phyloP scores from a whole-genome alignment of 2,888 invertebrate genomes.

The Chromoteleia sp. region DNA sequence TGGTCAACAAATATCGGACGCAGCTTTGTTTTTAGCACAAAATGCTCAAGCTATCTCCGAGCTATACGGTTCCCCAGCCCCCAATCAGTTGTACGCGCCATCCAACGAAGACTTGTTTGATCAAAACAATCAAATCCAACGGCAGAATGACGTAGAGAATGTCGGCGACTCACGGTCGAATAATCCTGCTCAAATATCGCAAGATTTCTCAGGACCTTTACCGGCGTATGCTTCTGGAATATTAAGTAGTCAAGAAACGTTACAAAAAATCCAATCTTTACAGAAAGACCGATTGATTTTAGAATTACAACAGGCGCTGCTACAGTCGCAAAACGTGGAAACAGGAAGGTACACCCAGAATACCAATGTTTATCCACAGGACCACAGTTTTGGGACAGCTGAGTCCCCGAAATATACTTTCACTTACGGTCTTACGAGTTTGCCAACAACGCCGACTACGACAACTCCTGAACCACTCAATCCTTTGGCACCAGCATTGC shows the following conservation, averaged over 20 bases:
- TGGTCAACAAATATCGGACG: constrained; percentile 80
- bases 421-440: constrained; percentile 73
- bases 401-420: constrained; percentile 72
- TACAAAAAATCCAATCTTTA: constrained; percentile 77
- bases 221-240: constrained; percentile 81
- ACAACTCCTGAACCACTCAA: constrained; percentile 1
- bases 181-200: constrained; percentile 63
- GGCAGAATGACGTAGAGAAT: constrained; percentile 60
- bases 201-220: constrained; percentile 70
- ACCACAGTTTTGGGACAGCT: constrained; percentile 70
- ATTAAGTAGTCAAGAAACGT: constrained; percentile 74
- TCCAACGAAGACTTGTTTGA: constrained; percentile 70
- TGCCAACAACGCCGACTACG: constrained; percentile 68
- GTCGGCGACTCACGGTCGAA: constrained; percentile 20
- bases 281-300: constrained; percentile 80
- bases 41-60: constrained; percentile 82
- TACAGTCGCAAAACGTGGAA: constrained; percentile 70
- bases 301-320: constrained; percentile 78
- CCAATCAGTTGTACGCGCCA: constrained; percentile 79
- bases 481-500: background rate
- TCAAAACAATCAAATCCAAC: constrained; percentile 72
- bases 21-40: constrained; percentile 78
- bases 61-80: constrained; percentile 79
- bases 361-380: constrained; percentile 73
- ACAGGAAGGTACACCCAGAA: constrained; percentile 74